Evolutionary conservation across 2,797 vertebrate genomes (phyloP).

Genomic region (Hylomyscus alleni): DNA sequence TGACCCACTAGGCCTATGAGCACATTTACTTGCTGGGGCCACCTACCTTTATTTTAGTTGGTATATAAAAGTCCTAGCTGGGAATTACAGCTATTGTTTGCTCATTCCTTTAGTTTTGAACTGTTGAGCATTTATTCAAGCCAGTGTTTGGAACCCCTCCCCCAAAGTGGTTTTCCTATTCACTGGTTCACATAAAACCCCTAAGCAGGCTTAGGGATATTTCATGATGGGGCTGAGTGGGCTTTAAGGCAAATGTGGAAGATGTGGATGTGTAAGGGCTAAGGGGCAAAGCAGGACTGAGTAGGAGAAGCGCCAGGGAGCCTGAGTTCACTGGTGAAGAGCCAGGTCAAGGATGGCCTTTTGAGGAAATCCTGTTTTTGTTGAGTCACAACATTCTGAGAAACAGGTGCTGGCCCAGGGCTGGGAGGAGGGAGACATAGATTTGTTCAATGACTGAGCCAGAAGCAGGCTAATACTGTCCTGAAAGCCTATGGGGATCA

Average conservation of each 20-base stretch:
- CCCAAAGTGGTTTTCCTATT: not conserved
- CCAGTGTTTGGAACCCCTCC: not conserved
- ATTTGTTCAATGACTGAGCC: not conserved
- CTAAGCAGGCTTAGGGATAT: not conserved
- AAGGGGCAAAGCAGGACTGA: not conserved
- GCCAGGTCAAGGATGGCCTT: not conserved
- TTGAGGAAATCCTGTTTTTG: not conserved
- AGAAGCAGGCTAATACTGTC: not conserved
- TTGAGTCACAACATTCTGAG: not conserved
- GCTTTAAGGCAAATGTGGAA: not conserved
- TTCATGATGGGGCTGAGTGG: not conserved
- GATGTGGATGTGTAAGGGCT: not conserved
- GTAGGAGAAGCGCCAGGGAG: not conserved
- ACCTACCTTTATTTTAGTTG: slow-evolving; percentile 28
- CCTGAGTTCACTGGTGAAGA: not conserved
- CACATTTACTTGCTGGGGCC: not conserved
- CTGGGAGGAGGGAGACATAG: not conserved
- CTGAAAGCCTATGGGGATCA: not conserved
- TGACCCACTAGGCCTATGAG: not conserved
- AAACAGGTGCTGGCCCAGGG: not conserved
- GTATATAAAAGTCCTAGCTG: not conserved
- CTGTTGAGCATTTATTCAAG: not conserved
- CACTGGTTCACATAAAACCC: not conserved
- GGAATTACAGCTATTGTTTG: not conserved
- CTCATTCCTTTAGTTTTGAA: not conserved